Evolutionary conservation across 2,113 vertebrate species (phyloP), one percentile per base, ranked within the genome.

Genomic region (Euleptes europaea): DNA sequence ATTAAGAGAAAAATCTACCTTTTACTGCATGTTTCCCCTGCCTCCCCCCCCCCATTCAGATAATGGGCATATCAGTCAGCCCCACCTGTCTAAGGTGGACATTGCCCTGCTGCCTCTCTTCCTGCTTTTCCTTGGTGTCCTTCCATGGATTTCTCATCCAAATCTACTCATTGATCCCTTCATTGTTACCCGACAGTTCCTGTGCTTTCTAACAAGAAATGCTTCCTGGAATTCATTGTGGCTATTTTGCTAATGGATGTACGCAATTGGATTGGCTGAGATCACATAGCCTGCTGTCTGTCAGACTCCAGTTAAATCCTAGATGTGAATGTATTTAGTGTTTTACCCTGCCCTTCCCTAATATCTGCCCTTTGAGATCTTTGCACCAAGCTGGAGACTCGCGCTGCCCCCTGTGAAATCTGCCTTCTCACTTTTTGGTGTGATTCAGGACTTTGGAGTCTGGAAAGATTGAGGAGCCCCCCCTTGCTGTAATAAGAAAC

Each of bases 401-500:
- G 95, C 95, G 96, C 96, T 97, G 96, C 96, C 96, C 96, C 96
- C 96, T 97, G 96, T 96, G 96, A 97, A 96, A 96, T 96, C 94
- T 96, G 96, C 96, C 96, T 97, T 97, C 96, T 97, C 96, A 96
- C 94, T 96, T 96, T 96, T 96, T 96, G 96, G 96, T 96, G 96
- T 96, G 95, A 96, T 95, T 97, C 96, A 96, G 96, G 96, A 97
- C 96, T 97, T 96, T 95, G 94, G 96, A 96, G 96, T 94, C 96
- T 96, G 96, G 95, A 96, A 95, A 95, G 95, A 96, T 95, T 94
- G 96, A 97, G 96, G 96, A 96, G 96, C 96, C 97, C 94, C 93
- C 83, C 71, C 89, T 97, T 96, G 96, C 95, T 97, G 98, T 99
- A 99, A 99, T 98, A 98, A 99, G 98, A 99, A 99, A 99, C 98